phyloP scores from a whole-genome alignment of 2,113 vertebrate genomes.

The Cariama cristata region DNA sequence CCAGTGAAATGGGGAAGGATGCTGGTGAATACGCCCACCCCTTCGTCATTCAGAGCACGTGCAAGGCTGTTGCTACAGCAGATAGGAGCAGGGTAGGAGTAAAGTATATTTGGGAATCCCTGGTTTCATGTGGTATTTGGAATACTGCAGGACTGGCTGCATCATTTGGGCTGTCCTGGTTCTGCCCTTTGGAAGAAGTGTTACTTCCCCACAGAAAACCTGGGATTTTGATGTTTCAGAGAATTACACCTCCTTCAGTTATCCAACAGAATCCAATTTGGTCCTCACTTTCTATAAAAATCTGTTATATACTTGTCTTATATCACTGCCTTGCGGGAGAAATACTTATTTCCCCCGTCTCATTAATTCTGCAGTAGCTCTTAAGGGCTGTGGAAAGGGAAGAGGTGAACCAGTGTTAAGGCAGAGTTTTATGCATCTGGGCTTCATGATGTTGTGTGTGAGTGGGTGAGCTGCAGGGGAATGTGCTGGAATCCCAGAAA shows the following conservation, averaged over 20 bases:
- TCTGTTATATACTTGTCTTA: neutral
- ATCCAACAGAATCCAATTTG: neutral
- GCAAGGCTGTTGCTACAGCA: neutral
- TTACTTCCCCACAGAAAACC: neutral
- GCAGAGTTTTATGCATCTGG: neutral
- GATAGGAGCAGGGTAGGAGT: neutral
- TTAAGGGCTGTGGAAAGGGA: neutral
- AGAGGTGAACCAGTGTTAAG: neutral
- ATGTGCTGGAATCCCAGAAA: neutral
- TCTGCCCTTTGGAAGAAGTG: neutral
- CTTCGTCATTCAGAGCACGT: neutral
- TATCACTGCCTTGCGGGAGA: neutral
- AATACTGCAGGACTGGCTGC: neutral
- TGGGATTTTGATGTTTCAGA: neutral
- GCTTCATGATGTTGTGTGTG: neutral
- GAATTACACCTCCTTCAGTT: neutral
- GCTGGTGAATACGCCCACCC: neutral
- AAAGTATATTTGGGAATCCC: neutral
- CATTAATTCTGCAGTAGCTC: neutral
- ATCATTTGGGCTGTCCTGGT: neutral
- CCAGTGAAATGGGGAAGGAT: accelerated
- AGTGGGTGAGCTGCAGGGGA: neutral
- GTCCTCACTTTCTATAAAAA: neutral
- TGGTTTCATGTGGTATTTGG: neutral
- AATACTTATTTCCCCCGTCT: accelerated